Evolutionary conservation across 2,113 vertebrate genomes (phyloP).

Genomic region (Pollimyrus isidori): DNA sequence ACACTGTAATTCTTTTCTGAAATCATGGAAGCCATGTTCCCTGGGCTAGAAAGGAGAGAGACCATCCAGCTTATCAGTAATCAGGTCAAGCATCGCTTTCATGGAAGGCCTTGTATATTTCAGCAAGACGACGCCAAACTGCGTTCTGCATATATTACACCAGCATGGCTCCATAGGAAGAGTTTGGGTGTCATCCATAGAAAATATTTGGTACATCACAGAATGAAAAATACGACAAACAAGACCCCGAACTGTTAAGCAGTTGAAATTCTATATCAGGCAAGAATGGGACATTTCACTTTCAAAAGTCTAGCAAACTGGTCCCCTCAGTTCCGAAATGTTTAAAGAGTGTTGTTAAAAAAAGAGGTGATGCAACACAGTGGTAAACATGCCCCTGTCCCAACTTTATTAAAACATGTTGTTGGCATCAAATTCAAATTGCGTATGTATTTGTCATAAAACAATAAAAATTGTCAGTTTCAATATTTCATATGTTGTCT

Average conservation of each 20-base stretch:
- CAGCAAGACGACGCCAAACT: neutral
- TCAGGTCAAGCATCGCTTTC: neutral
- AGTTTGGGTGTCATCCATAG: neutral
- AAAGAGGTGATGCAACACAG: neutral
- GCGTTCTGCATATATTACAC: neutral
- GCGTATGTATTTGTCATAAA: neutral
- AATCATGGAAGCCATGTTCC: neutral
- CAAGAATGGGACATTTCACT: neutral
- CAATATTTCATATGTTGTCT: neutral
- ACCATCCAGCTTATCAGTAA: neutral
- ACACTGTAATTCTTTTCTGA: neutral
- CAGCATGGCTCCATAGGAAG: neutral
- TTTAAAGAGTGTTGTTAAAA: neutral
- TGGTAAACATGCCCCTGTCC: neutral
- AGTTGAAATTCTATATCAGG: neutral
- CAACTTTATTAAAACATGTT: neutral
- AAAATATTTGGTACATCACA: neutral
- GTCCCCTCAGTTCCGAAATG: neutral
- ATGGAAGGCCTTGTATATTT: neutral
- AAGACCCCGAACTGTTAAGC: neutral
- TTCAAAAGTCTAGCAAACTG: neutral
- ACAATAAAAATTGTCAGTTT: neutral
- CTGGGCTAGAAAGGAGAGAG: neutral
- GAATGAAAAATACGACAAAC: neutral
- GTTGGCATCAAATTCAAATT: neutral